Percentiles rank a stretch among this genome's conserved stretches.
phyloP scores from a whole-genome alignment of 2,797 vertebrate genomes.

The Hipposideros larvatus region DNA sequence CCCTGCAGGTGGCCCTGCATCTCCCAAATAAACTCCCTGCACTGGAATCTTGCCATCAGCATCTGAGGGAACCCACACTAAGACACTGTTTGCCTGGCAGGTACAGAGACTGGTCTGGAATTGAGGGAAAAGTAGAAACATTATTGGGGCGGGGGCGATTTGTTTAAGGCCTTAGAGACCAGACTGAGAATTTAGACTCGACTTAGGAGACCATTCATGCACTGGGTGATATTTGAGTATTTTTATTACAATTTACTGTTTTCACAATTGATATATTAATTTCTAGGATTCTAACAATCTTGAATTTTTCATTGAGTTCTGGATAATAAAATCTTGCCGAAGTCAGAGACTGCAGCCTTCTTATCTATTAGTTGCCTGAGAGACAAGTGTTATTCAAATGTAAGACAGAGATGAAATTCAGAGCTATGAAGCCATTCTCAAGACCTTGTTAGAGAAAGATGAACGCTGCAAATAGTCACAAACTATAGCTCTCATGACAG shows the following conservation, averaged over 20 bases:
- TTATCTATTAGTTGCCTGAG: background rate
- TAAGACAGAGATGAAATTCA: slow-evolving; percentile 52
- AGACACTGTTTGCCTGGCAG: background rate
- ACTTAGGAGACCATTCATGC: background rate
- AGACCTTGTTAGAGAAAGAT: slow-evolving; percentile 34
- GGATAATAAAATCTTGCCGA: slow-evolving; percentile 53
- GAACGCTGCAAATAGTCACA: background rate
- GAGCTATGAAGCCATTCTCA: background rate
- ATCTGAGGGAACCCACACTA: background rate
- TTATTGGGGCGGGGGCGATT: background rate
- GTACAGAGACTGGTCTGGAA: background rate
- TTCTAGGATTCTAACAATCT: slow-evolving; percentile 52
- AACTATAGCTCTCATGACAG: background rate
- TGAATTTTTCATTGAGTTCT: slow-evolving; percentile 41
- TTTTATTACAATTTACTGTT: slow-evolving; percentile 63
- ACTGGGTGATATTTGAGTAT: background rate
- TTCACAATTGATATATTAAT: slow-evolving; percentile 55
- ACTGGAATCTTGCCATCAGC: background rate
- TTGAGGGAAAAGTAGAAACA: background rate
- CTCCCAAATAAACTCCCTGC: background rate
- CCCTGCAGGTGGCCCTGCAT: background rate
- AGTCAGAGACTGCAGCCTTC: slow-evolving; percentile 2
- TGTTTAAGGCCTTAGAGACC: slow-evolving; percentile 1
- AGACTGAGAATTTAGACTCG: slow-evolving; percentile 28
- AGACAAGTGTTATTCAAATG: slow-evolving; percentile 33